Evolutionary conservation across 1,140 invertebrate species (phyloP).

Genomic region (Sipha flava): DNA sequence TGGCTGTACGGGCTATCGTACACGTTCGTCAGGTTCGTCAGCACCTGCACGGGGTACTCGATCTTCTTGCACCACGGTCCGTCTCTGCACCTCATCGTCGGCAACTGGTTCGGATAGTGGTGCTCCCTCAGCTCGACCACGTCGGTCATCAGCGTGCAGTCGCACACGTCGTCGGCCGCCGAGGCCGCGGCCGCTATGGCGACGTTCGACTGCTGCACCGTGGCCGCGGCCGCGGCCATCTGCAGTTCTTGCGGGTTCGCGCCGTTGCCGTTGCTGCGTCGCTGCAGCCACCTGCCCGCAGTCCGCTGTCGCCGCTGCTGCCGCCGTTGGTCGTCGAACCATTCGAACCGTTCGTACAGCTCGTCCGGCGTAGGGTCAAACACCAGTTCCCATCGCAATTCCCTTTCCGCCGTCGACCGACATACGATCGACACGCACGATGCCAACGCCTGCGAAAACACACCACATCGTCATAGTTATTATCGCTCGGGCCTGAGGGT

Average conservation of each 20-base stretch:
- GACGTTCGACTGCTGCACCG: neutral
- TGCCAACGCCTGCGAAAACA: neutral
- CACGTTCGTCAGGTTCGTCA: neutral
- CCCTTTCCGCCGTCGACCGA: neutral
- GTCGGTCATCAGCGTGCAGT: neutral
- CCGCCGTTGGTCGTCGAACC: neutral
- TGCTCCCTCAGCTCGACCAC: neutral
- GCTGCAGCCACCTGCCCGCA: neutral
- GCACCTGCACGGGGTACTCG: neutral
- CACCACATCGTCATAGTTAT: too few relatives aligned
- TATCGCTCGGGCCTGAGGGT: too few relatives aligned
- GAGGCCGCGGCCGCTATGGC: neutral
- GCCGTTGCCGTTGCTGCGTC: neutral
- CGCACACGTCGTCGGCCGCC: neutral
- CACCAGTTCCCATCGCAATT: conserved; percentile 2
- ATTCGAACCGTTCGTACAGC: neutral
- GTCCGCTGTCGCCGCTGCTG: neutral
- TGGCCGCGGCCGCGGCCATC: neutral
- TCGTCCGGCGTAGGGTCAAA: neutral
- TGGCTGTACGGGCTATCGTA: too few relatives aligned
- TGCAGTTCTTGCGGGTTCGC: neutral
- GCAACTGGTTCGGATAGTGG: neutral
- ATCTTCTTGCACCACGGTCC: neutral
- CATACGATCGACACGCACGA: neutral
- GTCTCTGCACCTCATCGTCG: neutral